Base-by-base conservation (phyloP, 2,888 invertebrate genomes). In the Metacarcinus magister region DNA sequence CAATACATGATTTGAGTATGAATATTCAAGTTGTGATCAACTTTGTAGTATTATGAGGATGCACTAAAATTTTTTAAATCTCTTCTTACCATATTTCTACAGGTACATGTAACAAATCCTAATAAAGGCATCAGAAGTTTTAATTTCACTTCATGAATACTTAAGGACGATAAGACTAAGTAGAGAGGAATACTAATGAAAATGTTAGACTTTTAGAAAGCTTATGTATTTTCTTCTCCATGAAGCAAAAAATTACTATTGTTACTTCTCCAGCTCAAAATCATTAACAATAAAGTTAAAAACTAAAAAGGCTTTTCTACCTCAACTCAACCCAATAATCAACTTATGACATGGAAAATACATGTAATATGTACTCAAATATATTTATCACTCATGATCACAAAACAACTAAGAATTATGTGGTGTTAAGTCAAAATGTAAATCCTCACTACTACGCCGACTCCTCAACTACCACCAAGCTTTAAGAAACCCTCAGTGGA, bases 181-280 rank as follows among this genome's bases (percentile, higher is more conserved):
- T 82, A 82, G 16, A 87, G 19, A 87, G 13, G 39, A 32, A 87
- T 19, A 39, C 32, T 16, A 28, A 87, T 39, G 19, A 32, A 87
- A 28, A 87, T 2, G 13, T 28, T 94, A 43, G 82, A 75, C 32
- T 23, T 89, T 87, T 94, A 54, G 23, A 28, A 89, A 28, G 46
- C 94, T 94, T 75, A 23, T 54, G 23, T 82, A 94, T 48, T 94
- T 94, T 67, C 39, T 32, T 60, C 48, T 90, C 54, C 90, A 43
- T 89, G 46, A 60, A 94, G 94, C 54, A 90, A 94, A 94, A 60
- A n/a, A 90, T 46, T 32, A 10, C 46, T 60, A n/a, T 44, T 94
- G 89, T n/a, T 46, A 92, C 60, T 95, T 95, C 93, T 95, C 93
- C 95, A 93, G 95, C 95, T 87, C 93, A 93, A 87, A 96, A 75